phyloP scores from a whole-genome alignment of 2,888 invertebrate genomes.

The Boloria selene region DNA sequence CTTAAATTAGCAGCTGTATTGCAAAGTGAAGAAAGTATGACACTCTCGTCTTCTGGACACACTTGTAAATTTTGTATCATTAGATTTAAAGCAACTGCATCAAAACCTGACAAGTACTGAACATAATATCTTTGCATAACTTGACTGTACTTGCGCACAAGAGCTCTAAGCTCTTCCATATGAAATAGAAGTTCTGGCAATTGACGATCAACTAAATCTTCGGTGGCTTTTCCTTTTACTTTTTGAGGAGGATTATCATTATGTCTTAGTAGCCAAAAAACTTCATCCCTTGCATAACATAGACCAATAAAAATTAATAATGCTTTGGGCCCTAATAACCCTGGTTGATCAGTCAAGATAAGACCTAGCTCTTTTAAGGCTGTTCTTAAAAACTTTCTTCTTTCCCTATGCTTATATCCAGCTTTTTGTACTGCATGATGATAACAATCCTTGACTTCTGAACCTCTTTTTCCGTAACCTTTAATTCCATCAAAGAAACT shows the following conservation, averaged over 20 bases:
- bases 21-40: slow-evolving; percentile 95
- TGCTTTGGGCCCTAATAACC: slow-evolving; percentile 98
- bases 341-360: slow-evolving; percentile 98
- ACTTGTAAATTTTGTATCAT: slow-evolving; percentile 91
- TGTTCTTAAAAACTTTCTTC: slow-evolving; percentile 97
- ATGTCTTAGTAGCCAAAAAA: slow-evolving; percentile 97
- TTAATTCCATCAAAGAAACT: slow-evolving; percentile 97
- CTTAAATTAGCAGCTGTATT: slow-evolving; percentile 92
- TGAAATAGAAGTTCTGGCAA: slow-evolving; percentile 98
- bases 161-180: slow-evolving; percentile 97
- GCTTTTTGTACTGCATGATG: slow-evolving; percentile 95
- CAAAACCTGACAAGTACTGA: slow-evolving; percentile 97
- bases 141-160: slow-evolving; percentile 97
- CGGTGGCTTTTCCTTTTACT: slow-evolving; percentile 92
- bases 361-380: slow-evolving; percentile 97
- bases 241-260: slow-evolving; percentile 97
- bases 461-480: slow-evolving; percentile 94
- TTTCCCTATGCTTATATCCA: slow-evolving; percentile 95
- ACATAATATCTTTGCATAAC: slow-evolving; percentile 99
- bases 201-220: slow-evolving; percentile 97
- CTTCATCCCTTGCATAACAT: slow-evolving; percentile 97
- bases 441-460: slow-evolving; percentile 98
- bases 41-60: slow-evolving; percentile 96
- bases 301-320: slow-evolving; percentile 97
- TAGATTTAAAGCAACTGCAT: slow-evolving; percentile 94